Conservation (phyloP, 2,888 invertebrate genomes). For the Drosophila infuscata region DNA sequence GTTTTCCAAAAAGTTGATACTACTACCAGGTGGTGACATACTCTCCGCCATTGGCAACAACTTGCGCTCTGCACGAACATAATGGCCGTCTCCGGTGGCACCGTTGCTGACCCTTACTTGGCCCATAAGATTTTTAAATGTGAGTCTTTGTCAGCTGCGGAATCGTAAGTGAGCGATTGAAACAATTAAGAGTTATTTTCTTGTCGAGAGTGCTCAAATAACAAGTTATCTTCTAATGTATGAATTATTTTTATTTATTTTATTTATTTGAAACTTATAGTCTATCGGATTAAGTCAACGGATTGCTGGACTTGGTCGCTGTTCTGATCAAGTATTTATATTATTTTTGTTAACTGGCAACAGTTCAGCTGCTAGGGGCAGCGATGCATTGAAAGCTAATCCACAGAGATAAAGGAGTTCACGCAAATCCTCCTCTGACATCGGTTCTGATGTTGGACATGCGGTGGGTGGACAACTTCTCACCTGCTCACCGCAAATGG, state of each 20-base stretch:
- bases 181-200: neutral
- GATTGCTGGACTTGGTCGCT: no score
- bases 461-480: neutral
- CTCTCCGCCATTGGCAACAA: neutral
- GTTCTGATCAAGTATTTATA: neutral
- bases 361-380: neutral
- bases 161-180: neutral
- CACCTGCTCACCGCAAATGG: constrained; percentile 35
- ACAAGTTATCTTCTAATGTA: neutral
- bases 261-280: no score
- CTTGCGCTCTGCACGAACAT: constrained; percentile 14
- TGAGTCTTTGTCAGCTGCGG: constrained; percentile 25
- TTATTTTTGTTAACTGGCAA: neutral
- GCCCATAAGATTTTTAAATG: neutral
- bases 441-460: constrained; percentile 29
- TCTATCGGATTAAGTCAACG: no score
- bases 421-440: constrained; percentile 20
- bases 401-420: constrained; percentile 22
- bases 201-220: neutral
- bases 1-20: constrained; percentile 21
- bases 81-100: constrained; percentile 49
- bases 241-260: neutral
- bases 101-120: constrained; percentile 46
- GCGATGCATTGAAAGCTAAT: neutral
- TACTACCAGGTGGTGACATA: no score